These are phyloP conservation scores for Octodon degus DNA, from an alignment of 2,113 vertebrate species.

Conservation along the genomic window DNA sequence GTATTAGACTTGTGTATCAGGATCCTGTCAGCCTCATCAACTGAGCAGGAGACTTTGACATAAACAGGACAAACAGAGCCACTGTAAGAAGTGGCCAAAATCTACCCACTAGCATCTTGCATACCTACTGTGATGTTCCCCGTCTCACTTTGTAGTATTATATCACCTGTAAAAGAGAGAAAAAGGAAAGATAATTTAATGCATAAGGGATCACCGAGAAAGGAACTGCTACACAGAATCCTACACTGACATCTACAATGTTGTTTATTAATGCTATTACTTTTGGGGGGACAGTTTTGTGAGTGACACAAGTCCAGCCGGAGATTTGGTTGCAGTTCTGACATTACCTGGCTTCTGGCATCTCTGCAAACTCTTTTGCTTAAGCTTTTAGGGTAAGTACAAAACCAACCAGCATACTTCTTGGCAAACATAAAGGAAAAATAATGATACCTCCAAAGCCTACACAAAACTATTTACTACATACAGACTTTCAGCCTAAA, in stretches of 20 bases:
- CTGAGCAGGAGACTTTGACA: constrained; percentile 23
- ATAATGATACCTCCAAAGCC: background rate
- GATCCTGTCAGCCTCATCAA: background rate
- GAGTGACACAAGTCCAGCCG: constrained; percentile 1
- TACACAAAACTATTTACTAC: background rate
- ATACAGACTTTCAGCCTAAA: constrained; percentile 52
- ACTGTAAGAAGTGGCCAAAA: constrained; percentile 16
- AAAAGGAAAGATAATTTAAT: constrained; percentile 50
- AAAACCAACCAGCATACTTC: constrained; percentile 31
- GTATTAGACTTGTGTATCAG: background rate
- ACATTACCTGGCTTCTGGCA: constrained; percentile 35
- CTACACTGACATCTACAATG: background rate
- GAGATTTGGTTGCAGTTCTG: constrained; percentile 38
- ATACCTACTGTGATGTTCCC: constrained; percentile 89
- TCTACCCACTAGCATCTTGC: constrained; percentile 56
- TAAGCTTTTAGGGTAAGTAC: constrained; percentile 32
- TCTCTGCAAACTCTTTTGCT: background rate
- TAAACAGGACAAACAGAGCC: constrained; percentile 5
- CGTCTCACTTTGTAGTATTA: constrained; percentile 83
- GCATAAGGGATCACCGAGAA: constrained; percentile 29
- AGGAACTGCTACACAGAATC: constrained; percentile 11
- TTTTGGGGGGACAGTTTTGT: constrained; percentile 9
- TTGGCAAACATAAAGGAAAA: background rate
- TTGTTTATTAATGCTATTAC: background rate
- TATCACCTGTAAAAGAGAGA: constrained; percentile 83